Percentiles rank a stretch among this genome's conserved stretches.
These are phyloP conservation scores for Crotalus horridus DNA, from an alignment of 2,113 vertebrate genomes.

Conservation along the genomic window DNA sequence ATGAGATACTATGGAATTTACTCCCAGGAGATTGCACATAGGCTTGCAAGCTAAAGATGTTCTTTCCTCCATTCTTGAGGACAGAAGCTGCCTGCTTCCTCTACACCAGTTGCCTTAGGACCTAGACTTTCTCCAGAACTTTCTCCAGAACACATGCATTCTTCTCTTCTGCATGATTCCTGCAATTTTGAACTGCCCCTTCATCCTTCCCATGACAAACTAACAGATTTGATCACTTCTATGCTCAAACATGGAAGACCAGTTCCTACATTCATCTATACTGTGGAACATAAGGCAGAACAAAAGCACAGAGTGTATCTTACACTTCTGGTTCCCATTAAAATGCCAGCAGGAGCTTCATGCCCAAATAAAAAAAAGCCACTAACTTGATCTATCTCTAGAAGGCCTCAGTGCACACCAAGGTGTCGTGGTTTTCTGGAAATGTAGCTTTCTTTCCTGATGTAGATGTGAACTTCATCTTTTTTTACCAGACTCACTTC, in stretches of 20 bases:
- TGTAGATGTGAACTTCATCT: neutral
- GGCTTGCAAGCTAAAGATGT: neutral
- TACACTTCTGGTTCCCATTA: neutral
- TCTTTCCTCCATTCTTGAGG: neutral
- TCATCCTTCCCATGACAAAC: neutral
- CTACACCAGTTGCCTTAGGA: too few relatives aligned
- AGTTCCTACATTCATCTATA: neutral
- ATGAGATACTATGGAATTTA: neutral
- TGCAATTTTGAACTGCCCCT: neutral
- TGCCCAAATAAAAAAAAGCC: neutral
- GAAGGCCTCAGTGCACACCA: neutral
- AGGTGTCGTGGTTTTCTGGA: neutral
- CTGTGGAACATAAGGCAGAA: neutral
- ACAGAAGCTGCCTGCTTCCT: too few relatives aligned
- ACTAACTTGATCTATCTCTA: neutral
- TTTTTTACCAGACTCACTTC: neutral
- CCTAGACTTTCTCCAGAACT: too few relatives aligned
- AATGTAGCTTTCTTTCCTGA: neutral
- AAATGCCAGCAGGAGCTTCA: neutral
- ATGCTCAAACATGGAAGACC: neutral
- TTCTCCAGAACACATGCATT: too few relatives aligned
- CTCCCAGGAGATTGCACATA: neutral
- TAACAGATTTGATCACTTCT: neutral
- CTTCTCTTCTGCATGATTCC: neutral
- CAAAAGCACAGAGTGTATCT: neutral